Conservation (phyloP, 2,888 invertebrate species). For the Keiferia lycopersicella region DNA sequence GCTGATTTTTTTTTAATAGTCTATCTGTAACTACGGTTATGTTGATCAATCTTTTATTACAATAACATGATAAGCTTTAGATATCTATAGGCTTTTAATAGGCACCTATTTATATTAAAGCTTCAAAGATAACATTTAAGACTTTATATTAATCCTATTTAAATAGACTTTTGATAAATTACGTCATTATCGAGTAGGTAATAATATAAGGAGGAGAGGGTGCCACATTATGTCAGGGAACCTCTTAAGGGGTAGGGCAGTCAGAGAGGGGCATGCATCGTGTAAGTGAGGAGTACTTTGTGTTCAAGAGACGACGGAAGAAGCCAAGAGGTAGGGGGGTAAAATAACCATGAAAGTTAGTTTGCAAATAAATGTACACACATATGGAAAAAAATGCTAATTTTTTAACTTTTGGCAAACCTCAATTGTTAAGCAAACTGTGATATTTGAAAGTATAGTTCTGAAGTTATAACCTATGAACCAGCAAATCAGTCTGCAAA, state of each 20-base stretch:
- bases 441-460: slow-evolving; percentile 41
- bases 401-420: slow-evolving; percentile 80
- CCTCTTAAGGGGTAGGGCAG: slow-evolving; percentile 36
- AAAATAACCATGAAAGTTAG: slow-evolving; percentile 42
- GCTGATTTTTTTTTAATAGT: too few relatives aligned
- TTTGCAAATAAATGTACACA: slow-evolving; percentile 54
- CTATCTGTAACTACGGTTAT: too few relatives aligned
- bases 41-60: too few relatives aligned
- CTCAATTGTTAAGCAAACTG: slow-evolving; percentile 78
- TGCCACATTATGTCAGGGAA: too few relatives aligned
- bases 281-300: slow-evolving; percentile 28
- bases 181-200: slow-evolving; percentile 4
- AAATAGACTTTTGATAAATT: neutral
- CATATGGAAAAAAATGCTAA: slow-evolving; percentile 77
- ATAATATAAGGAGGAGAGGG: too few relatives aligned
- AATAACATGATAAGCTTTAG: too few relatives aligned
- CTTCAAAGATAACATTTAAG: too few relatives aligned
- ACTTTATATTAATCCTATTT: too few relatives aligned
- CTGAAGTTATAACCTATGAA: slow-evolving; percentile 35
- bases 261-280: slow-evolving; percentile 45
- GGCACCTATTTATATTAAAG: too few relatives aligned
- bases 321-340: slow-evolving; percentile 42
- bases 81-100: too few relatives aligned
- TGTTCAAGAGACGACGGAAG: neutral
- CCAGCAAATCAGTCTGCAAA: slow-evolving; percentile 54